These are phyloP conservation scores for Rhopalosiphum maidis DNA, from an alignment of 1,140 invertebrate genomes.

Conservation along the genomic window DNA sequence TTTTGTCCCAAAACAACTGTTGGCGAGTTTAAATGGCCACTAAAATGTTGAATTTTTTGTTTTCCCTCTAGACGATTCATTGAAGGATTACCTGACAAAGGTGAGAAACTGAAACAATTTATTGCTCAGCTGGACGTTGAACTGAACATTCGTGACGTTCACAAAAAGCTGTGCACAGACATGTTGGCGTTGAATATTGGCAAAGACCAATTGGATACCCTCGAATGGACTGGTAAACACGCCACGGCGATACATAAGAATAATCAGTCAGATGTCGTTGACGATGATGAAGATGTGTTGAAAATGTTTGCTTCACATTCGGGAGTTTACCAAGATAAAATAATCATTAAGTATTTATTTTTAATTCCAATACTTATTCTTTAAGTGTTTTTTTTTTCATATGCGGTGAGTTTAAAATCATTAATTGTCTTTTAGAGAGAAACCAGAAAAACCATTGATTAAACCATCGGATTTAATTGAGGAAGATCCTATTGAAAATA, in stretches of 20 bases:
- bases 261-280: conserved; percentile 55
- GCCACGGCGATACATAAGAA: conserved; percentile 58
- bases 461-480: conserved; percentile 70
- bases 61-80: conserved; percentile 63
- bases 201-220: conserved; percentile 67
- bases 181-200: conserved; percentile 70
- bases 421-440: conserved; percentile 62
- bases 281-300: conserved; percentile 67
- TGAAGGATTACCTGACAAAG: conserved; percentile 72
- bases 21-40: background rate
- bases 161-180: conserved; percentile 68
- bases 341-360: conserved; percentile 59
- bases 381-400: background rate
- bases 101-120: conserved; percentile 69
- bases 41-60: background rate
- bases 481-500: background rate
- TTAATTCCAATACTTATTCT: background rate
- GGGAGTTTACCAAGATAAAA: conserved; percentile 59
- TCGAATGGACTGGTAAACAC: conserved; percentile 73
- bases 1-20: background rate
- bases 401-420: background rate
- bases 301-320: conserved; percentile 70
- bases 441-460: conserved; percentile 67
- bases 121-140: conserved; percentile 67
- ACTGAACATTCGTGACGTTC: conserved; percentile 67